A percentile compares a stretch with the other conserved stretches of the same genome.
phyloP scores from a whole-genome alignment of 2,113 vertebrate species.

The Montifringilla adamsi region DNA sequence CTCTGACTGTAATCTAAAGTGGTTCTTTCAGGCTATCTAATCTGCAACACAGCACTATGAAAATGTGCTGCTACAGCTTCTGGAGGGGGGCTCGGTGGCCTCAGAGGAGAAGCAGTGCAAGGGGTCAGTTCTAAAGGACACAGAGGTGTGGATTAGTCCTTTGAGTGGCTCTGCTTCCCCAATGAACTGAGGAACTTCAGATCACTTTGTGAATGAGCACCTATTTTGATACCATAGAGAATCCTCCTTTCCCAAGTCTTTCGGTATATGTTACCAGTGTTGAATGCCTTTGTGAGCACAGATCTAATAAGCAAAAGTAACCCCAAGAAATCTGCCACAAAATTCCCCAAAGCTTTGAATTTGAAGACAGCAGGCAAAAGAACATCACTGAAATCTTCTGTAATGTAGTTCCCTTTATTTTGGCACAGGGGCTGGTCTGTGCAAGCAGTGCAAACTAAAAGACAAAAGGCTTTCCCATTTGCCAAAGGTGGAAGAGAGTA shows the following conservation, averaged over 20 bases:
- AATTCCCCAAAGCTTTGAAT: background rate
- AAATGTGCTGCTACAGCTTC: background rate
- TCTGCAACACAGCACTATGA: background rate
- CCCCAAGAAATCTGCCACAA: background rate
- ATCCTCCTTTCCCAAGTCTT: background rate
- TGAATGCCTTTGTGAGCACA: background rate
- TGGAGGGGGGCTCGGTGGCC: rapidly evolving
- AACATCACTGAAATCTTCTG: background rate
- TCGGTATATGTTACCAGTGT: background rate
- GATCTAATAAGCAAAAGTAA: background rate
- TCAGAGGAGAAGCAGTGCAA: background rate
- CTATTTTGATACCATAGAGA: background rate
- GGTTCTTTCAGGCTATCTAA: background rate
- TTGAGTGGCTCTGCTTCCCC: background rate
- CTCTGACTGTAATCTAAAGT: background rate
- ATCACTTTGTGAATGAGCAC: background rate
- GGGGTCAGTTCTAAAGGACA: background rate
- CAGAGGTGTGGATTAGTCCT: background rate
- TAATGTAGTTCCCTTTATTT: background rate
- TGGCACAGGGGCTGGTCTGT: background rate
- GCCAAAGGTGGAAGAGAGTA: background rate
- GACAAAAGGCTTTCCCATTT: background rate
- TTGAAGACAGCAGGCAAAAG: background rate
- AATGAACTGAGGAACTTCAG: background rate
- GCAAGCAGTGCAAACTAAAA: background rate